These are phyloP conservation scores for Drosophila atripex DNA, from an alignment of 2,888 invertebrate species.

Conservation along the genomic window DNA sequence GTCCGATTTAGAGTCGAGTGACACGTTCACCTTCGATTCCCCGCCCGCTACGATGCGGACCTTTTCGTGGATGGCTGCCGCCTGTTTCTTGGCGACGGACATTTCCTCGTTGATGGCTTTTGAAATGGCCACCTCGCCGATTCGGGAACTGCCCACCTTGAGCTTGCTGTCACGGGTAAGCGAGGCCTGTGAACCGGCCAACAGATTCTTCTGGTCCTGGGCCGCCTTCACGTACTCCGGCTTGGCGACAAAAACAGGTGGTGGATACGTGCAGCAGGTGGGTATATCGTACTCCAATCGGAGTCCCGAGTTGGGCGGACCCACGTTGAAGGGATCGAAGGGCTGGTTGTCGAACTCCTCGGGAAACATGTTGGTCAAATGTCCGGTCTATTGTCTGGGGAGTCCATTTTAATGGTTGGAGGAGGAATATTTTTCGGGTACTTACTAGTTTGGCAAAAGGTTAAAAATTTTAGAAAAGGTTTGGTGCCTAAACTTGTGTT, in stretches of 20 bases:
- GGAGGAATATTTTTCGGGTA: background rate
- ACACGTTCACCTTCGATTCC: background rate
- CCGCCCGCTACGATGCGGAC: slow-evolving; percentile 51
- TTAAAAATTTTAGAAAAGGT: background rate
- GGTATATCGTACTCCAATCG: slow-evolving; percentile 46
- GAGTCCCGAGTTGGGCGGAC: slow-evolving; percentile 21
- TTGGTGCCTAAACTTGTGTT: background rate
- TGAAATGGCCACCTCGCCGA: slow-evolving; percentile 53
- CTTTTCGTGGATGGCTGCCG: slow-evolving; percentile 2
- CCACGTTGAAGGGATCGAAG: slow-evolving; percentile 61
- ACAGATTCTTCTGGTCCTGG: background rate
- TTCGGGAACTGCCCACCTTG: slow-evolving; percentile 16
- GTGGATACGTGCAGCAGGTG: slow-evolving; percentile 49
- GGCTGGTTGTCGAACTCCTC: slow-evolving; percentile 28
- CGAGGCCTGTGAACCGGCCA: slow-evolving; percentile 38
- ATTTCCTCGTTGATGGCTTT: slow-evolving; percentile 66
- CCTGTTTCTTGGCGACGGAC: slow-evolving; percentile 47
- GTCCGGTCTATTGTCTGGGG: slow-evolving; percentile 2
- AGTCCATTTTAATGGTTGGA: background rate
- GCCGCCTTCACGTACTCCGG: slow-evolving; percentile 23
- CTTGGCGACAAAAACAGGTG: slow-evolving; percentile 50
- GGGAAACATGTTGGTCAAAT: slow-evolving; percentile 43
- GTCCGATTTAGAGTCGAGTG: background rate
- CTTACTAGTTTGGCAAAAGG: slow-evolving; percentile 7
- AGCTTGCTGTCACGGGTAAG: slow-evolving; percentile 1